These are phyloP conservation scores for Maniola hyperantus DNA, from an alignment of 2,888 invertebrate species.

Conservation along the genomic window DNA sequence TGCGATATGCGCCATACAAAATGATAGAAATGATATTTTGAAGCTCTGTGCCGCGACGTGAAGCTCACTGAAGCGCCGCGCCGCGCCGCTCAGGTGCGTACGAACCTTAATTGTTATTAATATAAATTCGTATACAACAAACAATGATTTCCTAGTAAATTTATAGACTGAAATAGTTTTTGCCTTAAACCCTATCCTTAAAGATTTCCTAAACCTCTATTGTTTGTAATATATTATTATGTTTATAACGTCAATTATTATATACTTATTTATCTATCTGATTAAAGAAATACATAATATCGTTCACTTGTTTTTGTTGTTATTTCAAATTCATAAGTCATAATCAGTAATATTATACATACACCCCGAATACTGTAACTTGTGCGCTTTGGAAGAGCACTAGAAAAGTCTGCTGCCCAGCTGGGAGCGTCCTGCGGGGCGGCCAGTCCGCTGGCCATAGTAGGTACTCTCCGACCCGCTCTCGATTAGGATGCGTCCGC, in stretches of 20 bases:
- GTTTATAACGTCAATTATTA: constrained; percentile 46
- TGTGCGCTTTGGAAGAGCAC: too few species aligned
- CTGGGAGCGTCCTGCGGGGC: too few species aligned
- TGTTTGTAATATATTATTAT: constrained; percentile 42
- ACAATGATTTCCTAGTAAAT: constrained; percentile 42
- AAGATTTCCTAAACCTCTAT: constrained; percentile 43
- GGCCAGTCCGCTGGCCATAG: too few species aligned
- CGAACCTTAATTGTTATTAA: constrained; percentile 13
- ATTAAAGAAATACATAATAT: constrained; percentile 42
- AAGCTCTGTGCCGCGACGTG: too few species aligned
- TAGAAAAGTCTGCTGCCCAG: too few species aligned
- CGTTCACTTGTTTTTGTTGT: constrained; percentile 32
- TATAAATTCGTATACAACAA: constrained; percentile 31
- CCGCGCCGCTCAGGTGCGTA: too few species aligned
- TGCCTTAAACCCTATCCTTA: constrained; percentile 47
- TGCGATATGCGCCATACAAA: too few species aligned
- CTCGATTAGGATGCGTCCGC: too few species aligned
- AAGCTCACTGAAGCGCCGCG: too few species aligned
- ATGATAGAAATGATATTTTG: too few species aligned
- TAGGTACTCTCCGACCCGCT: too few species aligned
- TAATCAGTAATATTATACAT: not conserved
- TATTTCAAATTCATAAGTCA: not conserved
- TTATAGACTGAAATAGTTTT: constrained; percentile 57
- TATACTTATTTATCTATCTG: constrained; percentile 42
- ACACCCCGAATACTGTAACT: not conserved